These are phyloP conservation scores for Helicoverpa armigera DNA, from an alignment of 1,140 invertebrate genomes.

Conservation along the genomic window DNA sequence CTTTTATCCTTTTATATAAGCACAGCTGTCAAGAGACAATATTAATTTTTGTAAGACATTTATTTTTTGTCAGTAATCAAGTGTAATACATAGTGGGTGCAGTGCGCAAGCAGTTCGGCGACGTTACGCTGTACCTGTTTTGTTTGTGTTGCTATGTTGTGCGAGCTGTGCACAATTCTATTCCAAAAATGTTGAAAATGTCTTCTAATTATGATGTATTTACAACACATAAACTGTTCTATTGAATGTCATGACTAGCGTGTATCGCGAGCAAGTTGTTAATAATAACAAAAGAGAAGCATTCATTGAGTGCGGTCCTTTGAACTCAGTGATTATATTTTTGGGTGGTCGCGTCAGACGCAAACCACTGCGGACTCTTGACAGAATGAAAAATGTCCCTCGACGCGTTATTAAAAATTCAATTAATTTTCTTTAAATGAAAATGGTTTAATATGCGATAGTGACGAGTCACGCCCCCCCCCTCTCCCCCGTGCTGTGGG, in stretches of 20 bases:
- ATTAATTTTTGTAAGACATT: no score
- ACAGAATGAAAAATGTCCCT: conserved; percentile 36
- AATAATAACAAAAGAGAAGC: neutral
- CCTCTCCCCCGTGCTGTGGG: neutral
- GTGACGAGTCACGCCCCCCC: conserved; percentile 47
- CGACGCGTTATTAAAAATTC: conserved; percentile 50
- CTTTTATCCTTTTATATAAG: no score
- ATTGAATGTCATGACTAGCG: neutral
- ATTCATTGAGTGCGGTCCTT: neutral
- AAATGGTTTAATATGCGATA: conserved; percentile 48
- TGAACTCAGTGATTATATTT: conserved; percentile 21
- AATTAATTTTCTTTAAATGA: conserved; percentile 51
- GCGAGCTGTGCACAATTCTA: no score
- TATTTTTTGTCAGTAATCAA: no score
- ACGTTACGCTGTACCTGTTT: no score
- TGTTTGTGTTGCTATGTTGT: no score
- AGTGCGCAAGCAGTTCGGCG: no score
- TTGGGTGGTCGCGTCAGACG: neutral
- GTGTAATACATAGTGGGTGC: no score
- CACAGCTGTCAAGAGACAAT: no score
- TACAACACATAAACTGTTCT: no score
- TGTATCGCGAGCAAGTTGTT: neutral
- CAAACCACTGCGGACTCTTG: conserved; percentile 1
- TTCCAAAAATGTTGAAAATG: no score
- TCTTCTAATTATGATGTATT: no score